phyloP scores from a whole-genome alignment of 2,797 vertebrate genomes.

The Craterocephalus amniculus region DNA sequence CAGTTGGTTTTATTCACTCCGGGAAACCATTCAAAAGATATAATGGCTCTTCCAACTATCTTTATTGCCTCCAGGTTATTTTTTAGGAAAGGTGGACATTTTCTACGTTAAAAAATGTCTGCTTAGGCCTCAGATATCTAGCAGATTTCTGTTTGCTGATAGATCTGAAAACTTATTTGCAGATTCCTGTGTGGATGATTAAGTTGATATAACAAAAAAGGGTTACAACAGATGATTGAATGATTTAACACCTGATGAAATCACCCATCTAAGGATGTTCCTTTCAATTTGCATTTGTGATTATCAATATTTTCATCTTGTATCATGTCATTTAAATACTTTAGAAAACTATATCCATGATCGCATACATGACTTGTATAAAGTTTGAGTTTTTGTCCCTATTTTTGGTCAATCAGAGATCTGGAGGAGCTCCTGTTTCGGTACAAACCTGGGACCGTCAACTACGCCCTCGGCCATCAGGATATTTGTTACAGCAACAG shows the following conservation, averaged over 20 bases:
- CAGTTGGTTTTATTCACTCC: too few relatives aligned
- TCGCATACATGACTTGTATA: background rate
- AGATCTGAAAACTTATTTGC: background rate
- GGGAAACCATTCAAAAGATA: too few relatives aligned
- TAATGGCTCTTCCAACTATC: too few relatives aligned
- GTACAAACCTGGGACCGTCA: conserved; percentile 84
- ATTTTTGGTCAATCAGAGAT: conserved; percentile 73
- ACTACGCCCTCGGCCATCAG: conserved; percentile 78
- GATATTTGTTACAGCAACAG: conserved; percentile 37
- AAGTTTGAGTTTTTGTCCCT: conserved; percentile 18
- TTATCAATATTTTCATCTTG: background rate
- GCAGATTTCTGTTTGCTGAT: background rate
- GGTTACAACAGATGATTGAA: background rate
- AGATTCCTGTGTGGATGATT: background rate
- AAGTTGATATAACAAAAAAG: background rate
- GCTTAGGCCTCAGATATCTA: background rate
- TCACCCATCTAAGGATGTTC: background rate
- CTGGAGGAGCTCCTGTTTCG: conserved; percentile 69
- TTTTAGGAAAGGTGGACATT: background rate
- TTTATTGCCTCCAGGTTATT: background rate
- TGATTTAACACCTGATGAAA: too few relatives aligned
- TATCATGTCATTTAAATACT: background rate
- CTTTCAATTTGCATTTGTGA: background rate
- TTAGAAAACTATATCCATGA: background rate
- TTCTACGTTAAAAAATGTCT: background rate